phyloP scores from a whole-genome alignment of 2,113 vertebrate genomes.

The Tragelaphus strepsiceros region DNA sequence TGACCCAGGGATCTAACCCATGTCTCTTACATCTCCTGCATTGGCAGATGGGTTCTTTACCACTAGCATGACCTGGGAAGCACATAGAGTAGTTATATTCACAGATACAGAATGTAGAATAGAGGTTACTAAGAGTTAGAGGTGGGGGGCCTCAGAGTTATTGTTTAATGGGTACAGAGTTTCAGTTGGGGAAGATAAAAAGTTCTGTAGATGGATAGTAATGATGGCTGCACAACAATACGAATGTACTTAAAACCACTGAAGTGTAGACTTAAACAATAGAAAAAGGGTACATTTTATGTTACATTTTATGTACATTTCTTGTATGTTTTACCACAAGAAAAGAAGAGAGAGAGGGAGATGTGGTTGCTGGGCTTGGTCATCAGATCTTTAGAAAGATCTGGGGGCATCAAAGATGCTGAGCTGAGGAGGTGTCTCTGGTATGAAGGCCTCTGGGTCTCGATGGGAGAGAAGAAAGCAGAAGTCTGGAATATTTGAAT shows the following conservation, averaged over 20 bases:
- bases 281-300: background rate
- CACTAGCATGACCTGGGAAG: background rate
- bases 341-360: background rate
- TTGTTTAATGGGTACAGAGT: background rate
- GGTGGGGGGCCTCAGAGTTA: background rate
- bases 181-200: background rate
- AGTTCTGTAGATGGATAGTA: background rate
- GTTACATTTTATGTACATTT: too few relatives aligned
- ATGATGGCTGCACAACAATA: background rate
- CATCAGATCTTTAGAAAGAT: background rate
- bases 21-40: background rate
- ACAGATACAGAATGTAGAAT: background rate
- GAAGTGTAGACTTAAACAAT: background rate
- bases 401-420: background rate
- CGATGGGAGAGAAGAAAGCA: background rate
- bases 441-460: background rate
- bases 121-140: background rate
- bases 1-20: accelerated
- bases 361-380: background rate
- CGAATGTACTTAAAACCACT: background rate
- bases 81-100: background rate
- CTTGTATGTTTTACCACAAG: background rate
- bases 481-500: background rate
- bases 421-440: background rate
- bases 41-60: background rate